These are phyloP conservation scores for Agonopterix alstromeriana DNA, from an alignment of 2,888 invertebrate species.

Conservation along the genomic window DNA sequence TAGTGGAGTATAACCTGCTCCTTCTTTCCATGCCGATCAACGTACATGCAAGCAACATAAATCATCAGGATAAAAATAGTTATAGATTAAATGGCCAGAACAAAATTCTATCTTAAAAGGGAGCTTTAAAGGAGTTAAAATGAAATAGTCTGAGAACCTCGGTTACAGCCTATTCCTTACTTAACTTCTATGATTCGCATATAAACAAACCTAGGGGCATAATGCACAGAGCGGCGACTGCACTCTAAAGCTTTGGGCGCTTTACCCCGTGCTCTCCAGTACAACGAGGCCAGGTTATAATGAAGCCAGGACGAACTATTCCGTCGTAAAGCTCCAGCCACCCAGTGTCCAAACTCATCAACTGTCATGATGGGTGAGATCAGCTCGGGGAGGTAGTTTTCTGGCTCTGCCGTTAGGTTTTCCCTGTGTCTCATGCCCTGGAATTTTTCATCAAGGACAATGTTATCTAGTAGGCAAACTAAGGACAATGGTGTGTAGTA, in stretches of 20 bases:
- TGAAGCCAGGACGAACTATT: slow-evolving; percentile 87
- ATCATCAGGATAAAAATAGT: too few relatives aligned
- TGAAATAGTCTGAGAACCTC: too few relatives aligned
- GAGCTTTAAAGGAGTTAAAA: too few relatives aligned
- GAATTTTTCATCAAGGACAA: slow-evolving; percentile 12
- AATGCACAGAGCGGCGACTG: slow-evolving; percentile 83
- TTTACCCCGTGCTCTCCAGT: slow-evolving; percentile 86
- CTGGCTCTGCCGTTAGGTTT: slow-evolving; percentile 44
- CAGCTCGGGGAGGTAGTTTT: slow-evolving; percentile 34
- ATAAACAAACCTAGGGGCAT: slow-evolving; percentile 80
- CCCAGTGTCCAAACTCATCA: slow-evolving; percentile 77
- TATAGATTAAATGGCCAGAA: too few relatives aligned
- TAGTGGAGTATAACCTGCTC: too few relatives aligned
- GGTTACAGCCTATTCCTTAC: too few relatives aligned
- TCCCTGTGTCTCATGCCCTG: slow-evolving; percentile 53
- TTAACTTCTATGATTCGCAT: too few relatives aligned
- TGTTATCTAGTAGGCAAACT: too few relatives aligned
- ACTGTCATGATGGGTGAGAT: slow-evolving; percentile 44
- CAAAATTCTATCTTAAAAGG: too few relatives aligned
- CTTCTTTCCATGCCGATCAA: too few relatives aligned
- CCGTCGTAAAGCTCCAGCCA: slow-evolving; percentile 77
- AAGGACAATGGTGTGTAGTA: too few relatives aligned
- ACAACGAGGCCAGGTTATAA: slow-evolving; percentile 86
- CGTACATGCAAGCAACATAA: too few relatives aligned
- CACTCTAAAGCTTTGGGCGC: slow-evolving; percentile 89